These are phyloP conservation scores for Paradoxurus hermaphroditus DNA, from an alignment of 2,113 vertebrate species.

Conservation along the genomic window DNA sequence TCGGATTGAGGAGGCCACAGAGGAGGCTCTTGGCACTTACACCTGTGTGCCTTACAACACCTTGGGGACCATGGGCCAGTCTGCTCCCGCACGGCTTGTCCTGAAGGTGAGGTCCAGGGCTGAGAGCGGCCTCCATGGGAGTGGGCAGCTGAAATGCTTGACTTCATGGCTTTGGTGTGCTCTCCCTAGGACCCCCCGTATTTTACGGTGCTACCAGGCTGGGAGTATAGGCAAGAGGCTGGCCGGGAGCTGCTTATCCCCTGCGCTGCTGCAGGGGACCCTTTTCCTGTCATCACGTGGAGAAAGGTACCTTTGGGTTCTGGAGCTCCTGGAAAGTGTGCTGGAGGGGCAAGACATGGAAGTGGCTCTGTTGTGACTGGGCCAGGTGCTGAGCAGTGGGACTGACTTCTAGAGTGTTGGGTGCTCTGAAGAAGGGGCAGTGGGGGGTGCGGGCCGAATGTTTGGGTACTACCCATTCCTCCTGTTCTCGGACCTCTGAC, in stretches of 20 bases:
- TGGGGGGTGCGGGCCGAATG: background rate
- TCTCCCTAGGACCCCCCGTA: constrained; percentile 95
- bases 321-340: background rate
- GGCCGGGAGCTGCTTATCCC: constrained; percentile 98
- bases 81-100: constrained; percentile 97
- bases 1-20: constrained; percentile 97
- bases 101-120: constrained; percentile 90
- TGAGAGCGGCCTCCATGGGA: rapidly evolving
- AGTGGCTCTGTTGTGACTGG: background rate
- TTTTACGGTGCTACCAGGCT: constrained; percentile 99
- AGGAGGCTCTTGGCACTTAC: constrained; percentile 99
- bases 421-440: background rate
- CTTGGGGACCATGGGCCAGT: constrained; percentile 99
- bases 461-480: background rate
- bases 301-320: constrained; percentile 90
- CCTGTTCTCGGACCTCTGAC: background rate
- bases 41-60: constrained; percentile 99
- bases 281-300: constrained; percentile 97
- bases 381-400: background rate
- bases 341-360: rapidly evolving
- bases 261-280: constrained; percentile 98
- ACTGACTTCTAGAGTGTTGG: background rate
- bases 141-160: rapidly evolving
- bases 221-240: constrained; percentile 99
- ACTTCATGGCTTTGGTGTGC: background rate